Evolutionary conservation across 1,140 invertebrate genomes (phyloP), one percentile per base, ranked within the genome.

Genomic region (Acromyrmex heyeri): DNA sequence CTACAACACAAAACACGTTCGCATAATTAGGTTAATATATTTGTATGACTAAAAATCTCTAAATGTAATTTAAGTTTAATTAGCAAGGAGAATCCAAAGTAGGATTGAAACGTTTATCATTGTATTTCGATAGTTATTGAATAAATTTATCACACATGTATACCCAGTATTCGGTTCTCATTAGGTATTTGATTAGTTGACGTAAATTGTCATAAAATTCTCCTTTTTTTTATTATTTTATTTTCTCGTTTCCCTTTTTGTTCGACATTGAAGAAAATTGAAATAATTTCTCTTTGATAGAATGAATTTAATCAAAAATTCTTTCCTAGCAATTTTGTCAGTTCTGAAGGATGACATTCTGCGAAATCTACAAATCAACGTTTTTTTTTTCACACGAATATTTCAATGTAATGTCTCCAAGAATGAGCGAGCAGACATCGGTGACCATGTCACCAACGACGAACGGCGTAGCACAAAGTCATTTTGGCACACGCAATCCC

Each of bases 401-500:
- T 83, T 75, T 83, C 44, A 83, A 69, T 44, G 55, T 83, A 83
- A 83, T 75, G 55, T 73, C 79, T 24, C 55, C n/a, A n/a, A 24
- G 79, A 83, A 83, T 57, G 55, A 61, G 69, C 69, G 44, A 83
- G 79, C 79, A 75, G 14, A 82, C 64, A 67, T n/a, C 59, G 10
- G 61, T 78, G 67, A 88, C 67, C 79, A n/a, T 38, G 50, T 67
- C 38, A 59, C n/a, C 57, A 57, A 44, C 78, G 64, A 78, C 79
- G 57, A 83, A 78, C 72, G 73, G 38, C 76, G 24, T 59, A 70
- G 27, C 55, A 77, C 38, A 79, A 72, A 64, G 27, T 65, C 76
- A 62, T 81, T 85, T 70, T 64, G 69, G 83, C 53, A 73, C 88
- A 87, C 88, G 88, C 88, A 73, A 90, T 69, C 70, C 18, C 50